These are phyloP conservation scores for Aphelenchoides bicaudatus DNA, from an alignment of 2,888 invertebrate species.

Conservation along the genomic window DNA sequence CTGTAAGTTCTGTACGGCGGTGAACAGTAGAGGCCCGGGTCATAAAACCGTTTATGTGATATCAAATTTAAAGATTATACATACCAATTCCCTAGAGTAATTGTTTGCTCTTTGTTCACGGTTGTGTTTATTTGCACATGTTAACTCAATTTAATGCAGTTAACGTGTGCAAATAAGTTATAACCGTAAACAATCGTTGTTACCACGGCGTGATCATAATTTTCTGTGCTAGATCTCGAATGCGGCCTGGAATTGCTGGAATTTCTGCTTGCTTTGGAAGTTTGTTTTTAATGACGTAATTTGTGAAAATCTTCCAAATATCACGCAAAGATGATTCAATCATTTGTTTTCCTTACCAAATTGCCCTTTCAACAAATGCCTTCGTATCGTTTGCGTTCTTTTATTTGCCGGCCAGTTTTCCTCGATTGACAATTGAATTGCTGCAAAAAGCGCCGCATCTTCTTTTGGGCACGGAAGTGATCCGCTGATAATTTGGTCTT, in stretches of 20 bases:
- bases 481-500: constrained; percentile 67
- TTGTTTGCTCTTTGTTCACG: too few relatives aligned
- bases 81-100: too few relatives aligned
- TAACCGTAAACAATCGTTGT: constrained; percentile 31
- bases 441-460: constrained; percentile 69
- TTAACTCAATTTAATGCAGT: too few relatives aligned
- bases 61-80: too few relatives aligned
- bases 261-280: neutral
- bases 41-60: too few relatives aligned
- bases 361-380: constrained; percentile 59
- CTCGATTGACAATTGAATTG: constrained; percentile 69
- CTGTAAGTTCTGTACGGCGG: constrained; percentile 41
- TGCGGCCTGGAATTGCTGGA: constrained; percentile 39
- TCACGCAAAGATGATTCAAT: neutral
- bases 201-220: constrained; percentile 61
- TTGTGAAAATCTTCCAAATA: neutral
- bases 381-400: constrained; percentile 56
- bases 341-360: constrained; percentile 37
- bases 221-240: constrained; percentile 58
- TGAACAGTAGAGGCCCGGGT: constrained; percentile 43
- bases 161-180: too few relatives aligned
- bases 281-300: neutral
- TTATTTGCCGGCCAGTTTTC: constrained; percentile 63
- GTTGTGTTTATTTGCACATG: too few relatives aligned
- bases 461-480: constrained; percentile 69